Percentiles rank a stretch among this genome's conserved stretches.
Conservation (phyloP, 2,797 vertebrate species). For the Alca torda region DNA sequence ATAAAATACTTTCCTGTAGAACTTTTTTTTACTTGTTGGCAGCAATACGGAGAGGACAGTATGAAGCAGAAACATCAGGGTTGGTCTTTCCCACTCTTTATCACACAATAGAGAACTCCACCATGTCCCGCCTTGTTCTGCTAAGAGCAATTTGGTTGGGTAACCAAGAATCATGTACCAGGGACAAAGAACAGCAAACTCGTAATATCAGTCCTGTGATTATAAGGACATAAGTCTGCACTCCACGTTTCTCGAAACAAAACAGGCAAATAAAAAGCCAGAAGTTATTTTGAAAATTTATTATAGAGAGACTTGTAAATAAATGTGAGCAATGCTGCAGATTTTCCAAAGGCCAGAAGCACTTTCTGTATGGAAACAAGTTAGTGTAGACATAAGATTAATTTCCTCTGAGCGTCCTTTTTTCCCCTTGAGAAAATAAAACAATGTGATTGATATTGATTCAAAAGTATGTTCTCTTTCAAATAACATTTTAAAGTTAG, state of each 20-base stretch:
- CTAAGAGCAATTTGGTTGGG: neutral
- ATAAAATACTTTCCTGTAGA: neutral
- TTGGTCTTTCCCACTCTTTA: neutral
- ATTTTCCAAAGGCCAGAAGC: neutral
- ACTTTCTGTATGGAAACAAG: neutral
- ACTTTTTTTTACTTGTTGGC: neutral
- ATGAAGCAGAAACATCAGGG: neutral
- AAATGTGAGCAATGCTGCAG: neutral
- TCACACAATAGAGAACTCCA: neutral
- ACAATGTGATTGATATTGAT: slow-evolving; percentile 45
- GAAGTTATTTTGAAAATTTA: neutral
- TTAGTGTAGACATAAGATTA: neutral
- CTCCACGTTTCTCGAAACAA: neutral
- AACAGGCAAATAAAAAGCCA: neutral
- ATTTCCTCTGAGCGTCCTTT: slow-evolving; percentile 2
- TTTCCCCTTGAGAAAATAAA: slow-evolving; percentile 35
- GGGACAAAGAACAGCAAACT: neutral
- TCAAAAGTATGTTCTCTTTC: slow-evolving; percentile 42
- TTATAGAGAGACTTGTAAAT: neutral
- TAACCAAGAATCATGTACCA: neutral
- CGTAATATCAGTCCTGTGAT: neutral
- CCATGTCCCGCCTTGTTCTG: neutral
- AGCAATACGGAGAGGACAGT: neutral
- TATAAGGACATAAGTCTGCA: neutral
- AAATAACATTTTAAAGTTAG: slow-evolving; percentile 36